Conservation (phyloP, 1,140 invertebrate species). For the Globodera ellingtonae region DNA sequence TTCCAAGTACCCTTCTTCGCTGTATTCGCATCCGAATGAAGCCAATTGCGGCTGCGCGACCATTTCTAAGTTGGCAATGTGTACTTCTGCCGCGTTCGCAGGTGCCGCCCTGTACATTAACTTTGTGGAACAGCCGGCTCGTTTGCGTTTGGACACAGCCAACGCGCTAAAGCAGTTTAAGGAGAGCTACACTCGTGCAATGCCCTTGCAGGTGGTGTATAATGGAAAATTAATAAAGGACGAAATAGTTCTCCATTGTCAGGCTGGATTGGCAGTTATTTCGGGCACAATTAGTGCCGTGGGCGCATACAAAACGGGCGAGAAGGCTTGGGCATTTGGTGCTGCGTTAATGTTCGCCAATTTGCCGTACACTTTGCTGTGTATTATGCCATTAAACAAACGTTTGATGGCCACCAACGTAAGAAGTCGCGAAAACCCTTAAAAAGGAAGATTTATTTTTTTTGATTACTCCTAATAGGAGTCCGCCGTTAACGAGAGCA, state of each 20-base stretch:
- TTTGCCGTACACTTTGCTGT: conserved; percentile 2
- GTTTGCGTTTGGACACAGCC: neutral
- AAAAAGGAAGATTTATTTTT: neutral
- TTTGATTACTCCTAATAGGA: neutral
- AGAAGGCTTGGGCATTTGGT: conserved; percentile 13
- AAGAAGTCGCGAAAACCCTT: neutral
- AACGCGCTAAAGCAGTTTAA: conserved; percentile 13
- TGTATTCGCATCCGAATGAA: neutral
- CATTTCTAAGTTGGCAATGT: neutral
- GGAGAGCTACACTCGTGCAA: conserved; percentile 6
- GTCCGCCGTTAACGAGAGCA: neutral
- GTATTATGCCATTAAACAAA: neutral
- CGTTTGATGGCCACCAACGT: neutral
- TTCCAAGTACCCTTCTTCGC: neutral
- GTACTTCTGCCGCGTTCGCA: conserved; percentile 13
- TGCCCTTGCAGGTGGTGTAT: neutral
- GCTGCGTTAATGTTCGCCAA: conserved; percentile 15
- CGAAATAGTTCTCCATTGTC: neutral
- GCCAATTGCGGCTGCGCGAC: neutral
- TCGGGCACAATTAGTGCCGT: neutral
- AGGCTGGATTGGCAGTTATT: neutral
- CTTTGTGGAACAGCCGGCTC: conserved; percentile 4
- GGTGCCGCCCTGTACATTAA: conserved; percentile 5
- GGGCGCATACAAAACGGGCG: neutral
- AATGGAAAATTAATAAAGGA: neutral